Percentiles rank a stretch among this genome's conserved stretches.
phyloP scores from a whole-genome alignment of 2,113 vertebrate species.

The Notothenia coriiceps region DNA sequence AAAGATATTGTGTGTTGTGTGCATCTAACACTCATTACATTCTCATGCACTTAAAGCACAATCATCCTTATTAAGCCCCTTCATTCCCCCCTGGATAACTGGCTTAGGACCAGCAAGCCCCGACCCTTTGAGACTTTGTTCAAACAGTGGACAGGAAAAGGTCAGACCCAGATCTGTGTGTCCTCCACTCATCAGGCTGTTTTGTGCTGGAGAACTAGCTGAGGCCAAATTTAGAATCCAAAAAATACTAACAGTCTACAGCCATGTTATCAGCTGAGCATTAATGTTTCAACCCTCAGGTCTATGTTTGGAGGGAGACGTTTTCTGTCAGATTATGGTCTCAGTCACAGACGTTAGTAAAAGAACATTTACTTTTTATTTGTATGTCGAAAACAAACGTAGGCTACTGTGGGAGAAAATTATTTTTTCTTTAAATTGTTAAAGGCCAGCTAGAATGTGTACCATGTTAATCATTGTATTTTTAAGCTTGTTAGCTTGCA shows the following conservation, averaged over 20 bases:
- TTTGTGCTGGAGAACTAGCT: background rate
- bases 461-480: too few species aligned
- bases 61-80: slow-evolving; percentile 59
- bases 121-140: slow-evolving; percentile 58
- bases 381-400: too few species aligned
- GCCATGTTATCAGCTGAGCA: background rate
- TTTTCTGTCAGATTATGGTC: too few species aligned
- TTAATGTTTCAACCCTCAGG: too few species aligned
- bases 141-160: slow-evolving; percentile 59
- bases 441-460: too few species aligned
- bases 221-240: background rate
- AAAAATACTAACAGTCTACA: background rate
- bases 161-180: slow-evolving; percentile 63
- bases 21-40: background rate
- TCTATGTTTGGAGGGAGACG: too few species aligned
- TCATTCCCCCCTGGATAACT: slow-evolving; percentile 43
- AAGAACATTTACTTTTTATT: too few species aligned
- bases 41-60: slow-evolving; percentile 63
- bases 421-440: too few species aligned
- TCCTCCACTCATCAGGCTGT: slow-evolving; percentile 19
- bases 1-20: background rate
- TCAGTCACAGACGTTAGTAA: too few species aligned
- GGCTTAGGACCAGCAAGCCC: slow-evolving; percentile 63
- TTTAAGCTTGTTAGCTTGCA: too few species aligned
- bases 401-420: too few species aligned